Percentiles rank a stretch among this genome's conserved stretches.
phyloP scores from a whole-genome alignment of 2,797 vertebrate species.

The Diceros bicornis region DNA sequence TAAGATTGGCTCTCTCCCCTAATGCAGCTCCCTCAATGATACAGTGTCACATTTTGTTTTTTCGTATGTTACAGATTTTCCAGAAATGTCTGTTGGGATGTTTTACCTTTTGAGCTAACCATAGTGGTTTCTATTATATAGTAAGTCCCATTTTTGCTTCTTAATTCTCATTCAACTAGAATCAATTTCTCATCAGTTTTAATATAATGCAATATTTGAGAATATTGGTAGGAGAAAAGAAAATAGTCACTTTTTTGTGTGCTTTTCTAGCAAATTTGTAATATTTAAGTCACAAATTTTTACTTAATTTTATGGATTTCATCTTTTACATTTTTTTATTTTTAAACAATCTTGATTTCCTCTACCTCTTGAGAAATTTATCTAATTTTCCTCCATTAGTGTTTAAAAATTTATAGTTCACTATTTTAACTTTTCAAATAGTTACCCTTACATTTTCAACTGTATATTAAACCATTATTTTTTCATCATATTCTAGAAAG shows the following conservation, averaged over 20 bases:
- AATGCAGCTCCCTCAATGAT: background rate
- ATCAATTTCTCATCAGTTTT: background rate
- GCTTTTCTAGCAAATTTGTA: background rate
- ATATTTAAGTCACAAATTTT: background rate
- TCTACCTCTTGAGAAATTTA: background rate
- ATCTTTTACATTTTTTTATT: background rate
- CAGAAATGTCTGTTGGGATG: background rate
- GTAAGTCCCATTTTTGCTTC: background rate
- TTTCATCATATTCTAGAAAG: background rate
- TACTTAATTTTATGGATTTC: background rate
- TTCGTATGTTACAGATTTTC: background rate
- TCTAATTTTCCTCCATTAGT: background rate
- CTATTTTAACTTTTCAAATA: background rate
- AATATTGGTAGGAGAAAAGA: background rate
- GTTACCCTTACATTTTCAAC: background rate
- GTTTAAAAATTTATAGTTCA: background rate
- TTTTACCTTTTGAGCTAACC: background rate
- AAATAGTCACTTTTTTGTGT: background rate
- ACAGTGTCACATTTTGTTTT: background rate
- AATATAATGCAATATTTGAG: background rate
- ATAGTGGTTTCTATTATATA: background rate
- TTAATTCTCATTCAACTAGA: background rate
- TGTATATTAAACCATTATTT: background rate
- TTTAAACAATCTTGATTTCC: background rate
- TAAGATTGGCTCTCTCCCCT: background rate